Evolutionary conservation across 2,888 invertebrate species (phyloP), one percentile per base, ranked within the genome.

Genomic region (Raillietiella orientalis): DNA sequence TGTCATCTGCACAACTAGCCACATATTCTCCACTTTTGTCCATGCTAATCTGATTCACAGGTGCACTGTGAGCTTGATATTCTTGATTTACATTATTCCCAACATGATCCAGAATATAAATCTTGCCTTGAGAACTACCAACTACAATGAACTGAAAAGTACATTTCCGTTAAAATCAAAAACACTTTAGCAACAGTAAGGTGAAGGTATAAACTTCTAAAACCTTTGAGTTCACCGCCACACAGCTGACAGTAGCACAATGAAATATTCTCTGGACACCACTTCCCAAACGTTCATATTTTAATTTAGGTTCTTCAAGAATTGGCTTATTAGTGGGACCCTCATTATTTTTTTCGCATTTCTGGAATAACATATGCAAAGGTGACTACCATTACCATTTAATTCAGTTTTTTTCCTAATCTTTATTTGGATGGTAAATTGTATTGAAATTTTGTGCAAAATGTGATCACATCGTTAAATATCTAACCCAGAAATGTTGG

Each of bases 41-140:
- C 32, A 96, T 74, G 23, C 79, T 77, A 34, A 96, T 75, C 41
- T 71, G 72, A 49, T 90, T 87, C 0, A 96, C 79, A 6, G 82
- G 70, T 2, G 82, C 70, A 2, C 71, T 60, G 40, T 90, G 87
- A 15, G 65, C 59, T 36, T 62, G 61, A 21, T 71, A 49, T 37
- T 64, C 66, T 38, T 64, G 65, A 26, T 59, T 61, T 15, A 63
- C 58, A 26, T 61, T 61, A 45, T 87, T 77, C 1, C 87, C 90
- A 41, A 74, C 67, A 46, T 84, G 84, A 44, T 90, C 87, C 28
- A 90, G 46, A 29, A 90, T 52, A 42, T 82, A 69, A 29, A 90
- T 66, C 32, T 62, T 59, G 3, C 90, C 90, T 65, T 71, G 74
- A 42, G 74, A 70, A 9, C 82, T 79, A 14, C 87, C 90, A 32